Base-by-base conservation (phyloP, 1,140 invertebrate genomes). In the Heliconius eleuchia region DNA sequence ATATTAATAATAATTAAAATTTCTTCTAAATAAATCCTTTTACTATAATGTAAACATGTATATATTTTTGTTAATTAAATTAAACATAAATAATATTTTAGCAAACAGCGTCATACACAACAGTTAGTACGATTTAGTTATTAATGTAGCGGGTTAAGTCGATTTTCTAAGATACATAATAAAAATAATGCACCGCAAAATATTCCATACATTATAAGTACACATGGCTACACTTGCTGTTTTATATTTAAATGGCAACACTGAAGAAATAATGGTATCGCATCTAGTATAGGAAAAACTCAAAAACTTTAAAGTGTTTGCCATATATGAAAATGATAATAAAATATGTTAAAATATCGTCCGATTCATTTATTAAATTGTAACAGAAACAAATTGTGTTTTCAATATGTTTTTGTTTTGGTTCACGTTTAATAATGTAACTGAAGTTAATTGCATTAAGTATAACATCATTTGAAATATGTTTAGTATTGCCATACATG, bases 131-230 rank as follows among this genome's bases (percentile, higher is more conserved):
- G 18, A 52, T 84, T 83, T 90, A 89, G 85, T 83, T 80, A 83
- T 82, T 81, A 86, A 66, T 76, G 55, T 91, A 91, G 89, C 57
- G 50, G 73, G 70, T 80, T 90, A 90, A 90, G 87, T 84, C 74
- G 83, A 83, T 88, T 86, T 86, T 85, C 71, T 84, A 85, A 85
- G 76, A 78, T 82, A 78, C 83, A 78, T 78, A 78, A 83, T 80
- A 55, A 81, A 86, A 80, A 76, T 78, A 74, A 73, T 83, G 85
- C 87, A 88, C 87, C 80, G 81, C 82, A 74, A 87, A 82, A 79
- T 79, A 81, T 86, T 86, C 82, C 80, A 80, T 84, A 79, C 79
- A 70, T 83, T 60, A 82, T 88, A 85, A 85, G 84, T 86, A 88
- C 85, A 86, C 55, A 60, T 23, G 55, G 55, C 55, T 23, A 60